These are phyloP conservation scores for Rattus rattus DNA, from an alignment of 2,113 vertebrate species.

Conservation along the genomic window DNA sequence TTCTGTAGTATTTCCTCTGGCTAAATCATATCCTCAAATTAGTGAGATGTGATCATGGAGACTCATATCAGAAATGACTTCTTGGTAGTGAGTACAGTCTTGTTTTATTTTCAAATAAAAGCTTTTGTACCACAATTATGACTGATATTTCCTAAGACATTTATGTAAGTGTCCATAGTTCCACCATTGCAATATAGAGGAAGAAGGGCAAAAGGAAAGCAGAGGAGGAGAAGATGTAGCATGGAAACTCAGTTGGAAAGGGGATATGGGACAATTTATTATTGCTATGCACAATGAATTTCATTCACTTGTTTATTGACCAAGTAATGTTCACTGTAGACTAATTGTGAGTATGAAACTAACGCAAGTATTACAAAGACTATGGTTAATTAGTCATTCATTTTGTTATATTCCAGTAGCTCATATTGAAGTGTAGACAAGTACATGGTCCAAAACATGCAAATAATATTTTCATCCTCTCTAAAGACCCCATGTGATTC, in stretches of 20 bases:
- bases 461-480: neutral
- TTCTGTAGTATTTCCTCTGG: constrained; percentile 23
- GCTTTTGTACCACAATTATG: neutral
- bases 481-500: neutral
- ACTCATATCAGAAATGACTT: neutral
- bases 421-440: neutral
- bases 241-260: neutral
- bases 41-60: neutral
- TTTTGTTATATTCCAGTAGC: neutral
- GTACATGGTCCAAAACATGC: neutral
- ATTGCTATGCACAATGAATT: neutral
- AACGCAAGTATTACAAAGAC: neutral
- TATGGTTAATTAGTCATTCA: neutral
- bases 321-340: neutral
- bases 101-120: neutral
- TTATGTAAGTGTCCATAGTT: neutral
- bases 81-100: neutral
- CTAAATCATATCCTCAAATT: neutral
- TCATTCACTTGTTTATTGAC: constrained; percentile 20
- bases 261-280: neutral
- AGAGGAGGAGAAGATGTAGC: rapidly evolving
- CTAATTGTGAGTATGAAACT: neutral
- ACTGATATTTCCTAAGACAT: neutral
- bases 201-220: neutral
- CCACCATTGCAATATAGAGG: neutral